These are phyloP conservation scores for Biston betularia DNA, from an alignment of 2,888 invertebrate genomes.

Conservation along the genomic window DNA sequence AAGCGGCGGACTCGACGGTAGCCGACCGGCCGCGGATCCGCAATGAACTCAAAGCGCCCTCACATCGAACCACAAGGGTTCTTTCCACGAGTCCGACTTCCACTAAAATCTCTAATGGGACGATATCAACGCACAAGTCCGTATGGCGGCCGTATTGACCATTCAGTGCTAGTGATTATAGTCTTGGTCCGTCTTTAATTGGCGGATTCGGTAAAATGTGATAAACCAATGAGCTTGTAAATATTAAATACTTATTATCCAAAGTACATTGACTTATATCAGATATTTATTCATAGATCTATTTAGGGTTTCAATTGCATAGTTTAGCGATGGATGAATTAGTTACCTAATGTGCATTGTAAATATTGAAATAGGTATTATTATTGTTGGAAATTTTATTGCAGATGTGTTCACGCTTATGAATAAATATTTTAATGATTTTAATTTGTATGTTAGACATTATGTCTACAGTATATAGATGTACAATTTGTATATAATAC, in stretches of 20 bases:
- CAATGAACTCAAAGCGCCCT: conserved; percentile 88
- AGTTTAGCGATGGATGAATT: conserved; percentile 50
- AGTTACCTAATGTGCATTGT: conserved; percentile 45
- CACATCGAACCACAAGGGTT: conserved; percentile 80
- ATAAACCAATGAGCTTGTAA: conserved; percentile 85
- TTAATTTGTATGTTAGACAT: conserved; percentile 48
- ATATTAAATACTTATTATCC: conserved; percentile 75
- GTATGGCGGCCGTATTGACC: conserved; percentile 91
- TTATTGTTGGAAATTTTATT: conserved; percentile 68
- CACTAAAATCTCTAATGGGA: conserved; percentile 86
- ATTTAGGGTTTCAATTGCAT: conserved; percentile 58
- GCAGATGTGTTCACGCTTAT: conserved; percentile 78
- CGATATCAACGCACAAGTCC: conserved; percentile 87
- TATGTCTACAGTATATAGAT: conserved; percentile 39
- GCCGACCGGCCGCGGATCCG: conserved; percentile 77
- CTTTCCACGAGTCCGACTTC: conserved; percentile 82
- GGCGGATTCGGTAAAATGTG: conserved; percentile 77
- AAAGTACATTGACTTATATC: conserved; percentile 66
- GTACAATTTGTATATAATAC: conserved; percentile 42
- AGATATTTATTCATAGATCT: conserved; percentile 76
- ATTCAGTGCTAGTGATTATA: conserved; percentile 58
- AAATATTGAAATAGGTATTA: conserved; percentile 58
- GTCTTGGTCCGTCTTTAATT: conserved; percentile 55
- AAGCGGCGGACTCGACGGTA: conserved; percentile 87
- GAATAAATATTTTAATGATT: conserved; percentile 52